Percentiles rank a stretch among this genome's conserved stretches.
Evolutionary conservation across 2,888 invertebrate genomes (phyloP).

Genomic region (Gymnocheta viridis): DNA sequence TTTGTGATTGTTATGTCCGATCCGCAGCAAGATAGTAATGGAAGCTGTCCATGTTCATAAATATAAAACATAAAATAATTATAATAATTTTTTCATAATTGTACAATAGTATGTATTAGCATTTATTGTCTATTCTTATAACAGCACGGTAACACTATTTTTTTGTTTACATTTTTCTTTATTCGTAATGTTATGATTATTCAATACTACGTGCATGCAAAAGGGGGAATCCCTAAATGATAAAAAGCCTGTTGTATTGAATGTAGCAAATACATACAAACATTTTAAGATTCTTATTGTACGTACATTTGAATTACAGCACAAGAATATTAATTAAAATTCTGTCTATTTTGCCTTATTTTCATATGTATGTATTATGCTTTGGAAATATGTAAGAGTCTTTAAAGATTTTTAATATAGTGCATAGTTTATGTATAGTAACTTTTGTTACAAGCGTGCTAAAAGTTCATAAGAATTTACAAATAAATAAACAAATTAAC

Average conservation of each 20-base stretch:
- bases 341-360: conserved; percentile 17
- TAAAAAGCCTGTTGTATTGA: conserved; percentile 12
- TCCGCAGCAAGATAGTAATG: conserved; percentile 25
- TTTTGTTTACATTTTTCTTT: conserved; percentile 17
- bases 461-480: conserved; percentile 33
- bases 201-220: conserved; percentile 13
- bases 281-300: conserved; percentile 8
- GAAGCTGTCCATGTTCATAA: conserved; percentile 25
- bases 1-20: conserved; percentile 31
- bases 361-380: conserved; percentile 16
- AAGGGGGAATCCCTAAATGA: conserved; percentile 14
- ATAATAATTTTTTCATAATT: background rate
- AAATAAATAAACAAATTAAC: conserved; percentile 8
- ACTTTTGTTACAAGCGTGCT: conserved; percentile 31
- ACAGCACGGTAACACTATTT: conserved; percentile 26
- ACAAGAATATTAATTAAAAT: conserved; percentile 26
- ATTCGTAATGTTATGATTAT: conserved; percentile 24
- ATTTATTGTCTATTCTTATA: conserved; percentile 31
- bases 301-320: conserved; percentile 9
- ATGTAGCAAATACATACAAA: conserved; percentile 15
- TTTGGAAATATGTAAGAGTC: conserved; percentile 23
- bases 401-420: conserved; percentile 11
- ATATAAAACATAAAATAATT: conserved; percentile 26
- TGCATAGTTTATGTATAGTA: conserved; percentile 7
- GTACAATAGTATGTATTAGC: conserved; percentile 31